These are phyloP conservation scores for Therioaphis trifolii DNA, from an alignment of 2,888 invertebrate species.

Conservation along the genomic window DNA sequence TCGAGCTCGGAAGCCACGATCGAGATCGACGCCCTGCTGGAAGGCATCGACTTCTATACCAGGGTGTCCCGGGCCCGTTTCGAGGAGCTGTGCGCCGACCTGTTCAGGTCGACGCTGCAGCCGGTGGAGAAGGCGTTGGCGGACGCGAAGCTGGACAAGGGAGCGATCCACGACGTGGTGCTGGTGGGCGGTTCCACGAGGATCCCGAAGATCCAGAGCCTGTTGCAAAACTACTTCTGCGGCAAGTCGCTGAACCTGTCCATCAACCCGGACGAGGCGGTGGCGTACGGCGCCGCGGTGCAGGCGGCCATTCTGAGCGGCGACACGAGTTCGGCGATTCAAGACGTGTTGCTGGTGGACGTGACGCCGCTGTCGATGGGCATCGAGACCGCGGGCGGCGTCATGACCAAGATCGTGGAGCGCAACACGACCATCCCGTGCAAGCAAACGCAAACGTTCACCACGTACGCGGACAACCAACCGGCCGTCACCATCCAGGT, in stretches of 20 bases:
- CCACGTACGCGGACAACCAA: conserved; percentile 73
- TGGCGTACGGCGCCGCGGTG: conserved; percentile 82
- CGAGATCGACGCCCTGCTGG: conserved; percentile 71
- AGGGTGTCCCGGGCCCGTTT: conserved; percentile 80
- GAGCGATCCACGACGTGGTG: conserved; percentile 80
- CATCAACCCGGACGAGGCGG: conserved; percentile 85
- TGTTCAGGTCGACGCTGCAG: conserved; percentile 79
- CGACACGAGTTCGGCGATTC: conserved; percentile 73
- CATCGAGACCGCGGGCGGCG: conserved; percentile 83
- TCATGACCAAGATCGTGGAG: conserved; percentile 74
- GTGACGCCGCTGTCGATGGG: conserved; percentile 78
- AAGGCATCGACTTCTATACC: conserved; percentile 74
- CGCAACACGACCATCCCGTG: conserved; percentile 72
- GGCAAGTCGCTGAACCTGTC: conserved; percentile 79
- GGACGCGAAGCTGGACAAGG: conserved; percentile 83
- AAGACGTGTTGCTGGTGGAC: conserved; percentile 78
- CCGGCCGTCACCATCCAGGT: conserved; percentile 70
- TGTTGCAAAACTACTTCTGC: conserved; percentile 76
- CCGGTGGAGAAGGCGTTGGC: conserved; percentile 82
- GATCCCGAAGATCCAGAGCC: conserved; percentile 81
- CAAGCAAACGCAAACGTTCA: conserved; percentile 74
- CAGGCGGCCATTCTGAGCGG: conserved; percentile 79
- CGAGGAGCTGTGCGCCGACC: conserved; percentile 79
- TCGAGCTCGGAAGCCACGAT: conserved; percentile 72
- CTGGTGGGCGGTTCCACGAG: conserved; percentile 85